Evolutionary conservation across 2,797 vertebrate genomes (phyloP).

Genomic region (Megalops cyprinoides): DNA sequence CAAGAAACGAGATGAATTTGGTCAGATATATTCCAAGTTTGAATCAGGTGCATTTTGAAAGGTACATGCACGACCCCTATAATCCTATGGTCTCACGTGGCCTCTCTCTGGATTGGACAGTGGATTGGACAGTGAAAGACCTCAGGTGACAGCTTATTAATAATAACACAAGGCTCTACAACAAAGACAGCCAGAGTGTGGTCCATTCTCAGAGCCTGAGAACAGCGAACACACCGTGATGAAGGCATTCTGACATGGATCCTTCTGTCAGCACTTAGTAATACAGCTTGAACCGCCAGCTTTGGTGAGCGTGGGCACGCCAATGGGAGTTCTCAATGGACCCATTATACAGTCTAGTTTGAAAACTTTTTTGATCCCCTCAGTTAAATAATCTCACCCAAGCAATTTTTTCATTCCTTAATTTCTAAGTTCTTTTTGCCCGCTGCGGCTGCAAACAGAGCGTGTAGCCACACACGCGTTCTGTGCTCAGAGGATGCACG

Average conservation of each 20-base stretch:
- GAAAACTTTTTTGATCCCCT: neutral
- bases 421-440: constrained; percentile 7
- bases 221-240: constrained; percentile 27
- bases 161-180: constrained; percentile 56
- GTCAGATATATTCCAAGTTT: constrained; percentile 26
- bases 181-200: constrained; percentile 33
- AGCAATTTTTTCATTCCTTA: neutral
- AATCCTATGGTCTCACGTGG: constrained; percentile 19
- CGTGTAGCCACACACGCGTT: neutral
- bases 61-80: constrained; percentile 18
- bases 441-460: constrained; percentile 14
- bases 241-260: constrained; percentile 25
- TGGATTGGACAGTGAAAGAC: constrained; percentile 39
- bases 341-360: neutral
- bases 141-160: constrained; percentile 47
- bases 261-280: constrained; percentile 28
- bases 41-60: constrained; percentile 21
- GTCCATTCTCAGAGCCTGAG: constrained; percentile 20
- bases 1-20: constrained; percentile 27
- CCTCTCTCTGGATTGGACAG: constrained; percentile 35
- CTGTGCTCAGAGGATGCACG: constrained; percentile 29
- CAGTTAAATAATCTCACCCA: too few relatives aligned
- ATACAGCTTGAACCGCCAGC: neutral
- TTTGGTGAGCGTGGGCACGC: neutral
- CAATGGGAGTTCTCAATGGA: neutral